A percentile compares a stretch with the other conserved stretches of the same genome.
Evolutionary conservation across 2,113 vertebrate species (phyloP).

Genomic region (Aegithalos caudatus): DNA sequence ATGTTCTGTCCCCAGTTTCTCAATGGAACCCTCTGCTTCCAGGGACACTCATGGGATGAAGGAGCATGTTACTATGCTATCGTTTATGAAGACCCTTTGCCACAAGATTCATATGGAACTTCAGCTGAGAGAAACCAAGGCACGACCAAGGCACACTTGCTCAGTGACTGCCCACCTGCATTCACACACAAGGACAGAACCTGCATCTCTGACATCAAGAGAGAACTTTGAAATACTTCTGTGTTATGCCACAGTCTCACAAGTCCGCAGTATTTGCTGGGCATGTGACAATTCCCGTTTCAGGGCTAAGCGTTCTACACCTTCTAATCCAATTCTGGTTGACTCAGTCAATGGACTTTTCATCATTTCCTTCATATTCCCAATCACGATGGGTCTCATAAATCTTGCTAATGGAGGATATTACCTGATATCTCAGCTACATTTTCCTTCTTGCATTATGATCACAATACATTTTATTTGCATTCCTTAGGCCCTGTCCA

Average conservation of each 20-base stretch:
- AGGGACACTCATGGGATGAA: neutral
- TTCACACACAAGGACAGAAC: neutral
- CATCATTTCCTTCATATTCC: conserved; percentile 43
- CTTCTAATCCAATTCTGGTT: conserved; percentile 60
- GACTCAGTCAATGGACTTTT: conserved; percentile 63
- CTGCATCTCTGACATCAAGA: neutral
- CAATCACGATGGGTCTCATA: conserved; percentile 66
- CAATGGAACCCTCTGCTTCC: neutral
- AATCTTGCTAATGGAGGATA: conserved; percentile 71
- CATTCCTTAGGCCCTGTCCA: conserved; percentile 54
- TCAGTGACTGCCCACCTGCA: neutral
- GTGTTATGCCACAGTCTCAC: neutral
- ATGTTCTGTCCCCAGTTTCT: neutral
- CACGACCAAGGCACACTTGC: neutral
- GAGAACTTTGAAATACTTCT: neutral
- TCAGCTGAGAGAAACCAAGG: neutral
- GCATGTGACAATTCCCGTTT: neutral
- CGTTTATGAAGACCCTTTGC: neutral
- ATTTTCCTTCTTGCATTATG: conserved; percentile 70
- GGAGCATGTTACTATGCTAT: neutral
- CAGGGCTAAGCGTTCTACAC: conserved; percentile 46
- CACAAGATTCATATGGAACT: neutral
- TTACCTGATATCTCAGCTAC: conserved; percentile 67
- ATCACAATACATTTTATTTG: conserved; percentile 66
- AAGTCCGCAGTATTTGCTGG: neutral